phyloP scores from a whole-genome alignment of 2,888 invertebrate genomes.

The Gari tellinella region DNA sequence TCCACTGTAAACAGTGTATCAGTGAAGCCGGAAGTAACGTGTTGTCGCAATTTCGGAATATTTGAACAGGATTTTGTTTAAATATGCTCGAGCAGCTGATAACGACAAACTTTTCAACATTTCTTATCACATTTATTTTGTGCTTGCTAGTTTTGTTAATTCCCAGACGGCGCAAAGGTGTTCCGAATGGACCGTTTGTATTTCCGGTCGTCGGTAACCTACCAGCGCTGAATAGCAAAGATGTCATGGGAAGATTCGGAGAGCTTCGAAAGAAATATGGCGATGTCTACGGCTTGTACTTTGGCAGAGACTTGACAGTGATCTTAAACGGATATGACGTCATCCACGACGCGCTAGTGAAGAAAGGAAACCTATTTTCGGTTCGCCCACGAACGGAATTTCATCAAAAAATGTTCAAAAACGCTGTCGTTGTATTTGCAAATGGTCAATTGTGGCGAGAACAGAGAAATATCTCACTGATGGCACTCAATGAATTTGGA shows the following conservation, averaged over 20 bases:
- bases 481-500: slow-evolving; percentile 53
- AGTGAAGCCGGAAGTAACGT: too few species aligned
- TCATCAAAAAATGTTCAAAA: slow-evolving; percentile 42
- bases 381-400: slow-evolving; percentile 42
- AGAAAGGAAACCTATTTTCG: slow-evolving; percentile 42
- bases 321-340: slow-evolving; percentile 51
- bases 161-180: slow-evolving; percentile 18
- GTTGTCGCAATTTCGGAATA: too few species aligned
- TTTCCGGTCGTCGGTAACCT: slow-evolving; percentile 52
- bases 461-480: slow-evolving; percentile 44
- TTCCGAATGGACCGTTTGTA: slow-evolving; percentile 38
- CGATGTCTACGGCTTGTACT: slow-evolving; percentile 49
- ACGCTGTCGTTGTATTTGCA: slow-evolving; percentile 46
- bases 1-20: too few species aligned
- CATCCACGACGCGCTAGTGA: slow-evolving; percentile 51
- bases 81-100: not conserved
- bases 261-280: slow-evolving; percentile 40
- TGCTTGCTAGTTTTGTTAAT: not conserved
- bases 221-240: slow-evolving; percentile 22
- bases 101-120: not conserved
- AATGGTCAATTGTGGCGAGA: slow-evolving; percentile 50
- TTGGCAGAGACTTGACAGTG: slow-evolving; percentile 46
- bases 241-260: slow-evolving; percentile 24
- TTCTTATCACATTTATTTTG: too few species aligned
- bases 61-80: too few species aligned